Conservation (phyloP, 2,113 vertebrate genomes). For the Sardina pilchardus region DNA sequence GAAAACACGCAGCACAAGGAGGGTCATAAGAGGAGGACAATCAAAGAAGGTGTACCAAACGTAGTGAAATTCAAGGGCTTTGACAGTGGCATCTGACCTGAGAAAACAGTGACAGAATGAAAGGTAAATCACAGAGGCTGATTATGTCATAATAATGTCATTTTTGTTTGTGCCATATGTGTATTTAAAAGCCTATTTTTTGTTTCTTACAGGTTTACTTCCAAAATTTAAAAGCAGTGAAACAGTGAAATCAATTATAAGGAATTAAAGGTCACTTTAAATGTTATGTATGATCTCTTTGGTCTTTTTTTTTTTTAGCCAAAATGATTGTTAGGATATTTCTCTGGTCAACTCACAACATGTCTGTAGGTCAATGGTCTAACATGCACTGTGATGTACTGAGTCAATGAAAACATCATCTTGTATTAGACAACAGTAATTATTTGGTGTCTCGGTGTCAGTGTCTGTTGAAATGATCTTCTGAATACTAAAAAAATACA, state of each 20-base stretch:
- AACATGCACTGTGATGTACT: too few relatives aligned
- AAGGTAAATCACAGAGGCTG: not conserved
- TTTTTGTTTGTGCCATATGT: not conserved
- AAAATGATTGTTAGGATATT: not conserved
- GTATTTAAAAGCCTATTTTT: not conserved
- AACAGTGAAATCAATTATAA: not conserved
- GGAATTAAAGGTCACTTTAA: not conserved
- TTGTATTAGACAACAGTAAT: not conserved
- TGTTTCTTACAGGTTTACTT: not conserved
- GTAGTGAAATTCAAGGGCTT: constrained; percentile 25
- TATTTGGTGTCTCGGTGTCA: not conserved
- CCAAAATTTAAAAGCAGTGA: not conserved
- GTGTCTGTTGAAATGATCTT: not conserved
- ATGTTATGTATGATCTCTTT: not conserved
- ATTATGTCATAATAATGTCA: not conserved
- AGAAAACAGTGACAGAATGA: not conserved
- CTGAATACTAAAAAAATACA: not conserved
- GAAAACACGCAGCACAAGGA: not conserved
- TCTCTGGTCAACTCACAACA: not conserved
- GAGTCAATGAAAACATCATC: not conserved
- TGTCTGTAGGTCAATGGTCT: too few relatives aligned
- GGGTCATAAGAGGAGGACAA: not conserved
- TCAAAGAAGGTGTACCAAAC: not conserved
- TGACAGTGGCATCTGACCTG: constrained; percentile 16
- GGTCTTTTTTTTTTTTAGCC: not conserved